phyloP scores from a whole-genome alignment of 2,888 invertebrate species.

The Blomia tropicalis region DNA sequence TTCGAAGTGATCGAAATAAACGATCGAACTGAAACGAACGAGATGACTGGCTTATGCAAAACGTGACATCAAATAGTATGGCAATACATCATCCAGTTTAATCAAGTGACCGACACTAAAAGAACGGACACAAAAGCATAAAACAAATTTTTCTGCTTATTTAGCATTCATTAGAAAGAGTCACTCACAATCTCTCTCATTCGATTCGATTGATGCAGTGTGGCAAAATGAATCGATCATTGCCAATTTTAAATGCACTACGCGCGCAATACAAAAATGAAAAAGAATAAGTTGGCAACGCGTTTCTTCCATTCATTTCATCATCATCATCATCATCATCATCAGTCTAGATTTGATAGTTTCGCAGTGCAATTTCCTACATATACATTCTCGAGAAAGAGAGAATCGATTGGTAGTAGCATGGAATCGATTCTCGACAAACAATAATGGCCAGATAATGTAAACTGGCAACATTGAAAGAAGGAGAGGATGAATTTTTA shows the following conservation, averaged over 20 bases:
- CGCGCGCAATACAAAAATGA: too few species aligned
- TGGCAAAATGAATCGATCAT: constrained; percentile 2
- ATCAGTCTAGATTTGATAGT: not conserved
- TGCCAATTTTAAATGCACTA: constrained; percentile 3
- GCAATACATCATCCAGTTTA: not conserved
- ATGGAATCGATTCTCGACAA: not conserved
- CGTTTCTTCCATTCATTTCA: not conserved
- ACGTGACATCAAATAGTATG: not conserved
- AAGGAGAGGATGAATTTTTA: constrained; percentile 15
- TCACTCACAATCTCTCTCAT: too few species aligned
- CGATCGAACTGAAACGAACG: too few species aligned
- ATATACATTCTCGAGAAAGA: not conserved
- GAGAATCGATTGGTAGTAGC: not conserved
- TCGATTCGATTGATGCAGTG: too few species aligned
- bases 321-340: not conserved
- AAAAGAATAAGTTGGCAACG: not conserved
- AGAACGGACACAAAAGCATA: not conserved
- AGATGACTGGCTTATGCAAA: constrained; percentile 13
- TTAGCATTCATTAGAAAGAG: constrained; percentile 11
- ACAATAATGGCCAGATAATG: constrained; percentile 7
- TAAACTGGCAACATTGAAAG: too few species aligned
- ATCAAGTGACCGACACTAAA: constrained; percentile 9
- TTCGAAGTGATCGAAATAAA: too few species aligned
- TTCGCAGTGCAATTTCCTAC: too few species aligned
- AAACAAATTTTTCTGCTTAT: too few species aligned